Evolutionary conservation across 2,888 invertebrate genomes (phyloP), one percentile per base, ranked within the genome.

Genomic region (Acanthosoma haemorrhoidale): DNA sequence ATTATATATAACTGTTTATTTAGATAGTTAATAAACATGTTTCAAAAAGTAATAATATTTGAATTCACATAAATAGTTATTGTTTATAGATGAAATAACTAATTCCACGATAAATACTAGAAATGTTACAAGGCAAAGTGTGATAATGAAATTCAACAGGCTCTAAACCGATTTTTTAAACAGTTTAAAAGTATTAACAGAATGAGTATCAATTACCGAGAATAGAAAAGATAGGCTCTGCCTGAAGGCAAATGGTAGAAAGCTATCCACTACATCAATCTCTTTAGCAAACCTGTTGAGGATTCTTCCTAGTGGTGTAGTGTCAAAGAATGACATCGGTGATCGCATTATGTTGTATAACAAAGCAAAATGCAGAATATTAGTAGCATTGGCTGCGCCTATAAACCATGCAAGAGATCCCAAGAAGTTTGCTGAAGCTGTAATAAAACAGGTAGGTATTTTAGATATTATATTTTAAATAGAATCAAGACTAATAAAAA

Each of bases 271-370:
- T 77, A 86, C 83, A 79, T 89, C 88, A 76, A 89, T 81, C 80
- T 89, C 89, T 84, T 88, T 88, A 79, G 87, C 85, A 84, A 89
- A 89, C 76, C 90, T 84, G 83, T 90, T 90, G 81, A 91, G 84
- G 79, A 90, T 85, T 79, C 91, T 84, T 80, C 91, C 91, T 74
- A 87, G 83, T 73, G 91, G 91, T 77, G 90, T 91, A 76, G 89
- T 87, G 82, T 91, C 90, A 84, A 88, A 91, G 84, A 89, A 91
- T 78, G 86, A 85, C 81, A 84, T 81, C 71, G 89, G 88, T 76
- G 86, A 86, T 79, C 85, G 84, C 77, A 91, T 81, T 78, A 89
- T 84, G 78, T 86, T 85, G 75, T 78, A 79, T 76, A 91, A 83
- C 80, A 89, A 68, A 8, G 41, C 15, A 9, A 18, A 31, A 36